phyloP scores from a whole-genome alignment of 2,797 vertebrate species.

The Agapornis canus region DNA sequence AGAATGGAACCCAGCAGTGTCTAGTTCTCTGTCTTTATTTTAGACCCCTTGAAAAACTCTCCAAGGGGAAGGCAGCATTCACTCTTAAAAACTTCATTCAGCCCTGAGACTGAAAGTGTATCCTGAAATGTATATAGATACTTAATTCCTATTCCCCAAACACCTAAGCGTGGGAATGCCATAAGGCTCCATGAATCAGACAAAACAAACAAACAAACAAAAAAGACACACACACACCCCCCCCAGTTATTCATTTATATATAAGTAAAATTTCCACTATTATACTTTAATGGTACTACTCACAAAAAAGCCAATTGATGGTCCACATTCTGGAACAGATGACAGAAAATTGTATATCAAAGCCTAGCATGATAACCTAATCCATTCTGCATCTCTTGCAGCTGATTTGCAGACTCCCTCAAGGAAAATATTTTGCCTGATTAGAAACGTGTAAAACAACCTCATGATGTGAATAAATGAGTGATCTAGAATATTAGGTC shows the following conservation, averaged over 20 bases:
- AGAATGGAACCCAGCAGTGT: neutral
- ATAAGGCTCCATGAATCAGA: neutral
- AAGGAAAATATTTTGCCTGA: constrained; percentile 1
- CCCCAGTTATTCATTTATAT: neutral
- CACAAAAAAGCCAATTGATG: neutral
- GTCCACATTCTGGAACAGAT: neutral
- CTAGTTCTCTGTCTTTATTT: neutral
- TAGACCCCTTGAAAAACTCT: neutral
- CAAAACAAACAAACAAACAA: neutral
- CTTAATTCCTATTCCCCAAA: neutral
- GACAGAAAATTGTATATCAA: neutral
- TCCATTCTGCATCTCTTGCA: constrained; percentile 5
- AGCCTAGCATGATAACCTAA: neutral
- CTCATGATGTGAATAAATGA: neutral
- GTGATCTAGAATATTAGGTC: neutral
- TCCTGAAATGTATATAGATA: neutral
- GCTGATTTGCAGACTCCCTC: neutral
- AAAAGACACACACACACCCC: neutral
- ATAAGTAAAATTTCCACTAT: neutral
- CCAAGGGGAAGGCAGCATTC: neutral
- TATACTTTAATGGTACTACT: neutral
- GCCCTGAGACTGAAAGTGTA: neutral
- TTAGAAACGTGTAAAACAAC: neutral
- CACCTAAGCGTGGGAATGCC: neutral
- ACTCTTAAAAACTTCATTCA: neutral